A percentile compares a stretch with the other conserved stretches of the same genome.
These are phyloP conservation scores for Pseudomyrmex cubaensis DNA, from an alignment of 1,140 invertebrate species.

Conservation along the genomic window DNA sequence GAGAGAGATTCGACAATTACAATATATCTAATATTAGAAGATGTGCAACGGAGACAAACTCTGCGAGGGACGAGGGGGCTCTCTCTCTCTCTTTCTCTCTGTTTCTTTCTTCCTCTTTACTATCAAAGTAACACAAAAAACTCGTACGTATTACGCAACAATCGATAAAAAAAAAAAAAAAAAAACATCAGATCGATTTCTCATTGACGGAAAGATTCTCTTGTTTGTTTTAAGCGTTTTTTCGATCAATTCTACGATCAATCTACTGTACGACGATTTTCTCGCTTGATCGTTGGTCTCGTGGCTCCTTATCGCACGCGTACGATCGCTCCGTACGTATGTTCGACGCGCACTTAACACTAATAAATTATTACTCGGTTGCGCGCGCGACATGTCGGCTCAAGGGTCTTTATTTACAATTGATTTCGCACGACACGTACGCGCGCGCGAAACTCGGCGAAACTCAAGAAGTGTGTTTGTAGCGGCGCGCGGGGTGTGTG, in stretches of 20 bases:
- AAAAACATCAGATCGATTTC: not conserved
- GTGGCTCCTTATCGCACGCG: not conserved
- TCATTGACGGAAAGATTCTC: too few relatives aligned
- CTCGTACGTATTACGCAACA: too few relatives aligned
- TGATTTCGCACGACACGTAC: not conserved
- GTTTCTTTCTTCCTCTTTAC: too few relatives aligned
- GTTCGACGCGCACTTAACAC: constrained; percentile 4
- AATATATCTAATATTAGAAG: constrained; percentile 28
- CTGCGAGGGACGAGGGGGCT: constrained; percentile 45
- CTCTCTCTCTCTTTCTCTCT: not conserved
- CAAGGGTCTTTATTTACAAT: constrained; percentile 34
- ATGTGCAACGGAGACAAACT: constrained; percentile 4
- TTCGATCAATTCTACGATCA: not conserved
- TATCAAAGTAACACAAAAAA: too few relatives aligned
- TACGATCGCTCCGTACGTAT: not conserved
- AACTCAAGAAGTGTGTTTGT: constrained; percentile 2
- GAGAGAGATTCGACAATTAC: constrained; percentile 32
- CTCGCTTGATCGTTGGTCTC: constrained; percentile 13
- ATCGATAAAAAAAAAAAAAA: too few relatives aligned
- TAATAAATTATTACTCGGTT: constrained; percentile 23
- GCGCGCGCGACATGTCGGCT: not conserved
- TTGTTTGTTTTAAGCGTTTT: not conserved
- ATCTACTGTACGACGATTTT: not conserved
- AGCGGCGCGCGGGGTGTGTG: too few relatives aligned
- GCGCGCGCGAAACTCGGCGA: not conserved